Conservation (phyloP, 2,113 vertebrate species). For the Strix uralensis region DNA sequence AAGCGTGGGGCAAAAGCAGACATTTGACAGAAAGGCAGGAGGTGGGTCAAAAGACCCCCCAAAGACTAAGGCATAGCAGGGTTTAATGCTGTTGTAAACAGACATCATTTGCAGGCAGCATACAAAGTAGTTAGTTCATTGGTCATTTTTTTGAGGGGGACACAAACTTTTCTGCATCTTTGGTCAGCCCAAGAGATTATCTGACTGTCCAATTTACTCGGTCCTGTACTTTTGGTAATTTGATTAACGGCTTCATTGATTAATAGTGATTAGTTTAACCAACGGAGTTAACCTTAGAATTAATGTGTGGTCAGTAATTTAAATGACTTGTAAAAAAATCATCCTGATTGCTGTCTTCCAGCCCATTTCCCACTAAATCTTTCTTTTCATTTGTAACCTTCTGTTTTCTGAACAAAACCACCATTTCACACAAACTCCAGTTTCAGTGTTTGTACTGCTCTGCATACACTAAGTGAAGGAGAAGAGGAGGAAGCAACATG, state of each 20-base stretch:
- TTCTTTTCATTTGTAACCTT: neutral
- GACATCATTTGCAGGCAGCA: neutral
- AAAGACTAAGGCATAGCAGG: neutral
- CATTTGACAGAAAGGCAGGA: neutral
- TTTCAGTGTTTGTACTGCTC: neutral
- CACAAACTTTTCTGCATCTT: neutral
- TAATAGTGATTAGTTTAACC: conserved; percentile 73
- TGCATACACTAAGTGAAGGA: neutral
- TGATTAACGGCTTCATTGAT: conserved; percentile 73
- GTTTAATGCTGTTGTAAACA: neutral
- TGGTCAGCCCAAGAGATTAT: neutral
- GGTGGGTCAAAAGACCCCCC: neutral
- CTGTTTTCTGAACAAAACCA: conserved; percentile 18
- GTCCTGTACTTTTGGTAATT: conserved; percentile 5
- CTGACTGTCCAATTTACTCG: neutral
- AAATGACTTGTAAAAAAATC: conserved; percentile 26
- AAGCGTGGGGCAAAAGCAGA: neutral
- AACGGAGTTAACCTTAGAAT: conserved; percentile 63
- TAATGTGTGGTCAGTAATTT: conserved; percentile 55
- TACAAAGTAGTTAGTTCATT: neutral
- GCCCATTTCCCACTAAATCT: conserved; percentile 20
- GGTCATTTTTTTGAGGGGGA: neutral
- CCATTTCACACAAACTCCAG: neutral
- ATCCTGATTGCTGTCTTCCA: conserved; percentile 29
- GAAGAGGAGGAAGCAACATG: conserved; percentile 27